Percentiles rank a stretch among this genome's conserved stretches.
phyloP scores from a whole-genome alignment of 1,140 invertebrate genomes.

The Protaetia brevitarsis region DNA sequence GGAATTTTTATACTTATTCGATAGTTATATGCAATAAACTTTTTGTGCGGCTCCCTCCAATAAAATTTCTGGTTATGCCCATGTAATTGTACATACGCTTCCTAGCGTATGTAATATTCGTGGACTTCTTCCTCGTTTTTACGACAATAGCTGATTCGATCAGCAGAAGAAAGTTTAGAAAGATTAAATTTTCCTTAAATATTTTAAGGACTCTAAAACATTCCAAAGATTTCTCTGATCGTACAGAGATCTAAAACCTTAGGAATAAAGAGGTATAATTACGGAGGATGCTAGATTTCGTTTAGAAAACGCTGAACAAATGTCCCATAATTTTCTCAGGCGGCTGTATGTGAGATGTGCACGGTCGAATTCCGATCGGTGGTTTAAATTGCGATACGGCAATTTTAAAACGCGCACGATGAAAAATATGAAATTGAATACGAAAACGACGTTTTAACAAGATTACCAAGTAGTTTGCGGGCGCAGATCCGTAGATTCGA shows the following conservation, averaged over 20 bases:
- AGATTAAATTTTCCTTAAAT: too few relatives aligned
- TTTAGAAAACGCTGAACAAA: background rate
- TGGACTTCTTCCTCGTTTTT: too few relatives aligned
- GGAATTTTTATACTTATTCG: too few relatives aligned
- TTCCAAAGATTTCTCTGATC: background rate
- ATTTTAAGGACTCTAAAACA: too few relatives aligned
- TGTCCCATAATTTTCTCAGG: background rate
- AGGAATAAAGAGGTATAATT: background rate
- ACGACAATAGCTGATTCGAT: too few relatives aligned
- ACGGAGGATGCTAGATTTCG: background rate
- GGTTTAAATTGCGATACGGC: slow-evolving; percentile 2
- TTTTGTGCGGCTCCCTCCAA: too few relatives aligned
- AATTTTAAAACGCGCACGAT: slow-evolving; percentile 10
- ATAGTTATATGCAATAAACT: too few relatives aligned
- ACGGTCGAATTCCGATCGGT: background rate
- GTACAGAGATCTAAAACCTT: too few relatives aligned
- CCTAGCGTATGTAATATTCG: too few relatives aligned
- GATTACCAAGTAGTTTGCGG: slow-evolving; percentile 15
- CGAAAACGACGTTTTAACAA: slow-evolving; percentile 12
- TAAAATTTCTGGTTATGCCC: too few relatives aligned
- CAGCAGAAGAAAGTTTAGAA: too few relatives aligned
- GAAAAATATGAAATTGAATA: slow-evolving; percentile 17
- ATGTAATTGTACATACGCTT: too few relatives aligned
- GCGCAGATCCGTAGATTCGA: slow-evolving; percentile 1
- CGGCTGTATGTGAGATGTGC: background rate